Base-by-base conservation (phyloP, 2,888 invertebrate species). In the Barypeithes pellucidus region DNA sequence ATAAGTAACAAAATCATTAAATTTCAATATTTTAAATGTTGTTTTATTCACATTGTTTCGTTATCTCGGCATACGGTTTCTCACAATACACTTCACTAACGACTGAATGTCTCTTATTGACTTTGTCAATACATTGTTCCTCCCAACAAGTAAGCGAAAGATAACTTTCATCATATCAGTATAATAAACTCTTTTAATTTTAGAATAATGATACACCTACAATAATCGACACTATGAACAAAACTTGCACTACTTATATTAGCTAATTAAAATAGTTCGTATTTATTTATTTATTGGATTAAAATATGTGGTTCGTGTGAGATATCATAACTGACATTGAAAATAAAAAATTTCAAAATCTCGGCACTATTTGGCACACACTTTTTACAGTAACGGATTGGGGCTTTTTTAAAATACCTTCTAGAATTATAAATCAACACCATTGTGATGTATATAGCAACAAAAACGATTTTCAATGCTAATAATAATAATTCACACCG, bases 141-240 rank as follows among this genome's bases (percentile, higher is more conserved):
- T 24, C 20, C 5, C 12, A n/a, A 5, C 50, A 22, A 50, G 24
- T n/a, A 50, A 50, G n/a, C 1, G 7, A 5, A 12, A 50, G 22
- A 50, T 50, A 50, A 3, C 50, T 50, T 11, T 50, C 22, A 12
- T 50, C 50, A 50, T 50, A 50, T 50, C 22, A 50, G 24, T 24
- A 7, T 24, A 24, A 50, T 50, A 47, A 47, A 20, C 50, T 22
- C 8, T 50, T n/a, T 50, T 24, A 50, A 50, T 5, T 8, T 22
- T n/a, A 45, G 8, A 45, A 12, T 22, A 24, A 24, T 50, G 12
- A 22, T 50, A 24, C 50, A 24, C 22, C 24, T 24, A 50, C 24
- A 24, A n/a, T n/a, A n/a, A 50, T 50, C 9, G 2, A 50, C 50
- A 24, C 20, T 50, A 50, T 50, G 22, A 12, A 9, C 12, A 18